Evolutionary conservation across 2,888 invertebrate species (phyloP).

Genomic region (Drosophila greeni): DNA sequence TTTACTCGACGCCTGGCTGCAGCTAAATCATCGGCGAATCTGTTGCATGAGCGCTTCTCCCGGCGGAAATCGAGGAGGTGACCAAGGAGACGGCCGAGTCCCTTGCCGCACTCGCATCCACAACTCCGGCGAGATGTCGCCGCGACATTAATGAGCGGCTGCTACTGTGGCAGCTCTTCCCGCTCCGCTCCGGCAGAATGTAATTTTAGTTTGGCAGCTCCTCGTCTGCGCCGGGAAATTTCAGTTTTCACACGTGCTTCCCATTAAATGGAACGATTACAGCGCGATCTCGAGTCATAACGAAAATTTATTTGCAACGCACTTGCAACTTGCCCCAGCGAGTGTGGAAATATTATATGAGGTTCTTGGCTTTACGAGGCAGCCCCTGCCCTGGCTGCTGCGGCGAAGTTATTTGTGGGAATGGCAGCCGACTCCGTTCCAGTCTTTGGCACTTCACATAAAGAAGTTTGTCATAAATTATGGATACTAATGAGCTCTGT

Average conservation of each 20-base stretch:
- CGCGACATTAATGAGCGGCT: conserved; percentile 66
- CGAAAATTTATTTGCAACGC: conserved; percentile 74
- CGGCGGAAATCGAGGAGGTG: conserved; percentile 12
- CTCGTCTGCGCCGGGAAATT: conserved; percentile 52
- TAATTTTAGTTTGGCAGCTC: conserved; percentile 32
- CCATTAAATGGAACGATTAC: conserved; percentile 76
- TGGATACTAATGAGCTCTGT: conserved; percentile 69
- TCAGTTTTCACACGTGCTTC: conserved; percentile 76
- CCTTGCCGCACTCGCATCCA: not conserved
- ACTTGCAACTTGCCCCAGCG: conserved; percentile 26
- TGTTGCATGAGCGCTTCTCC: conserved; percentile 50
- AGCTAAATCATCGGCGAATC: conserved; percentile 75
- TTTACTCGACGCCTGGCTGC: conserved; percentile 71
- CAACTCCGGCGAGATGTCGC: conserved; percentile 44
- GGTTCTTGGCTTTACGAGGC: conserved; percentile 15
- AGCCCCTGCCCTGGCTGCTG: conserved; percentile 9
- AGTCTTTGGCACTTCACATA: conserved; percentile 57
- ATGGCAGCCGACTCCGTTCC: conserved; percentile 12
- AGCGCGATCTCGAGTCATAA: conserved; percentile 70
- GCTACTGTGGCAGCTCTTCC: conserved; percentile 39
- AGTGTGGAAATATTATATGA: conserved; percentile 26
- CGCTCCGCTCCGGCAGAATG: conserved; percentile 11
- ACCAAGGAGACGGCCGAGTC: not conserved
- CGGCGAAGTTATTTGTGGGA: conserved; percentile 29
- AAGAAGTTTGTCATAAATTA: conserved; percentile 74